Conservation (phyloP, 2,888 invertebrate species). For the Nematopogon swammerdamellus region DNA sequence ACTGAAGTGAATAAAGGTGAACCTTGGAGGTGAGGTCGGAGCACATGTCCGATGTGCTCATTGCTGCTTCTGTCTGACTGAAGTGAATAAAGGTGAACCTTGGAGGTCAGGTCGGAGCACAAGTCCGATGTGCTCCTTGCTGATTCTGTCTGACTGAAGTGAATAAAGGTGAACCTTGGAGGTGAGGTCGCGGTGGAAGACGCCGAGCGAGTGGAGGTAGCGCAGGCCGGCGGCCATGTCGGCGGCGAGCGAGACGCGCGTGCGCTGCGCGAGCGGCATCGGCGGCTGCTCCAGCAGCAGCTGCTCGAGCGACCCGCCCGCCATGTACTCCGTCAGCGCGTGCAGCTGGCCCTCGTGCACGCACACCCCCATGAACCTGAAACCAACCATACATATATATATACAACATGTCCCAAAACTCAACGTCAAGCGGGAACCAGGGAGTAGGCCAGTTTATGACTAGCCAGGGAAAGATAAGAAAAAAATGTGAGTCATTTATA, state of each 20-base stretch:
- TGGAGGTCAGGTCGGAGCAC: neutral
- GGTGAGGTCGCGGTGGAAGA: slow-evolving; percentile 95
- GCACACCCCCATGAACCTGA: slow-evolving; percentile 92
- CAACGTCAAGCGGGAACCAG: too few relatives aligned
- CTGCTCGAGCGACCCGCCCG: slow-evolving; percentile 92
- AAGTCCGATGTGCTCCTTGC: neutral
- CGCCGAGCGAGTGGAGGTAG: slow-evolving; percentile 88
- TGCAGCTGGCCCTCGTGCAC: slow-evolving; percentile 95
- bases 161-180: slow-evolving; percentile 67
- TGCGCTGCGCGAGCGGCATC: slow-evolving; percentile 71
- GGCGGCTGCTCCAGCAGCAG: slow-evolving; percentile 72
- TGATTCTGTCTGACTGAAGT: neutral
- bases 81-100: too few relatives aligned
- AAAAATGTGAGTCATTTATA: too few relatives aligned
- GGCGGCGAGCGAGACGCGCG: slow-evolving; percentile 78
- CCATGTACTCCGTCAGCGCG: slow-evolving; percentile 94
- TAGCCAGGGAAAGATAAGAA: too few relatives aligned
- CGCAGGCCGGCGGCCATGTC: slow-evolving; percentile 91
- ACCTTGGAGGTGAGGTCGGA: too few relatives aligned
- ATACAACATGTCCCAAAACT: too few relatives aligned
- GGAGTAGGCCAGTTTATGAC: too few relatives aligned
- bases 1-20: too few relatives aligned
- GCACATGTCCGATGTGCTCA: too few relatives aligned
- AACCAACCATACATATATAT: too few relatives aligned
- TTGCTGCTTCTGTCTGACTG: too few relatives aligned